Conservation (phyloP, 1,140 invertebrate species). For the Heliconius hewitsoni region DNA sequence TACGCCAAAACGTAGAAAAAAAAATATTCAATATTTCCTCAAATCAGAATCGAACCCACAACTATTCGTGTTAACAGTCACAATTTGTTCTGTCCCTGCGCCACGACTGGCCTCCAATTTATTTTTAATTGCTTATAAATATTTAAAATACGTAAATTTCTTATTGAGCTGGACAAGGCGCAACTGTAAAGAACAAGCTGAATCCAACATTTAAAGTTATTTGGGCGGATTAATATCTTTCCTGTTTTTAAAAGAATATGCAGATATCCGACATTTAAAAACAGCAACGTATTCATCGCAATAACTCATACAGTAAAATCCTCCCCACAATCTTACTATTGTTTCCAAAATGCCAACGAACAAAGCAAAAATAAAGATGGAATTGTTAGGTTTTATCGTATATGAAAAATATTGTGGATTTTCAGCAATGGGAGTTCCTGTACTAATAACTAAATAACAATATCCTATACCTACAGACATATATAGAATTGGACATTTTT, state of each 20-base stretch:
- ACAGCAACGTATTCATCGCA: conserved; percentile 22
- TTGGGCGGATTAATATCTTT: not conserved
- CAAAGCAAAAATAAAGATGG: conserved; percentile 18
- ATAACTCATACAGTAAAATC: conserved; percentile 29
- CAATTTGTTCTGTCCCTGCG: no score
- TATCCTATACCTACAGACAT: not conserved
- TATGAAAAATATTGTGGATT: not conserved
- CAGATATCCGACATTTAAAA: conserved; percentile 14
- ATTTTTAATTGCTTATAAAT: not conserved
- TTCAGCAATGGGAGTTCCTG: not conserved
- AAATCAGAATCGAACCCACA: no score
- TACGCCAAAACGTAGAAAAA: no score
- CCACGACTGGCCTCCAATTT: no score
- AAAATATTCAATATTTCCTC: no score
- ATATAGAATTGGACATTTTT: no score
- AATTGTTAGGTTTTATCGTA: conserved; percentile 15
- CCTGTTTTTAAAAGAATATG: not conserved
- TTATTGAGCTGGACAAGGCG: no score
- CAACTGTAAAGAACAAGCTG: not conserved
- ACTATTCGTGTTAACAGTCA: no score
- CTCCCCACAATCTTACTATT: conserved; percentile 25
- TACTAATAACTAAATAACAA: not conserved
- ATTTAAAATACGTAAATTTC: no score
- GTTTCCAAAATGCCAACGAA: conserved; percentile 19
- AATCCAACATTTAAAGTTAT: not conserved